Evolutionary conservation across 2,113 vertebrate species (phyloP).

Genomic region (Ceyx margarethae): DNA sequence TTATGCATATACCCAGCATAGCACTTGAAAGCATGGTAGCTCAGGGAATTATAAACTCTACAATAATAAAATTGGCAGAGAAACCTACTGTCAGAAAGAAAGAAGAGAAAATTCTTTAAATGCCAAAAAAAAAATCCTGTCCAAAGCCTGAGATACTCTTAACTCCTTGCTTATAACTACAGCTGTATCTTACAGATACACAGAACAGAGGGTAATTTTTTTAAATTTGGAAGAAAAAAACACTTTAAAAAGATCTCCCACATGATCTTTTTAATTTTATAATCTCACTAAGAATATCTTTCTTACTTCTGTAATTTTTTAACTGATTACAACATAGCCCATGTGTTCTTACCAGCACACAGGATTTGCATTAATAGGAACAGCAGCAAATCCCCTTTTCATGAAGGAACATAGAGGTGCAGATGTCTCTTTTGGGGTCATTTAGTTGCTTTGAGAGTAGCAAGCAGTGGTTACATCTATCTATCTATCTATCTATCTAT

Average conservation of each 20-base stretch:
- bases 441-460: not conserved
- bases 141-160: conserved; percentile 26
- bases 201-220: not conserved
- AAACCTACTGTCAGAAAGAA: conserved; percentile 20
- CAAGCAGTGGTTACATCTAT: not conserved
- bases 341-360: not conserved
- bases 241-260: not conserved
- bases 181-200: not conserved
- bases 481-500: too few relatives aligned
- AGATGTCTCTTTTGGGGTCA: not conserved
- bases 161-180: not conserved
- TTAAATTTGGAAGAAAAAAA: not conserved
- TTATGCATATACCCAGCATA: not conserved
- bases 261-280: conserved; percentile 5
- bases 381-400: not conserved
- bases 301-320: conserved; percentile 37
- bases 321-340: not conserved
- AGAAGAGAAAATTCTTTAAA: conserved; percentile 31
- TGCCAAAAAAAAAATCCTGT: not conserved
- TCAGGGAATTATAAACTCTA: conserved; percentile 7
- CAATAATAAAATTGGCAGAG: conserved; percentile 25
- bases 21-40: not conserved
- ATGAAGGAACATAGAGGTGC: not conserved
- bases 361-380: not conserved
- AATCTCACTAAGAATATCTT: not conserved